Evolutionary conservation across 1,140 invertebrate genomes (phyloP), one percentile per base, ranked within the genome.

Genomic region (Neotoxoptera formosana): DNA sequence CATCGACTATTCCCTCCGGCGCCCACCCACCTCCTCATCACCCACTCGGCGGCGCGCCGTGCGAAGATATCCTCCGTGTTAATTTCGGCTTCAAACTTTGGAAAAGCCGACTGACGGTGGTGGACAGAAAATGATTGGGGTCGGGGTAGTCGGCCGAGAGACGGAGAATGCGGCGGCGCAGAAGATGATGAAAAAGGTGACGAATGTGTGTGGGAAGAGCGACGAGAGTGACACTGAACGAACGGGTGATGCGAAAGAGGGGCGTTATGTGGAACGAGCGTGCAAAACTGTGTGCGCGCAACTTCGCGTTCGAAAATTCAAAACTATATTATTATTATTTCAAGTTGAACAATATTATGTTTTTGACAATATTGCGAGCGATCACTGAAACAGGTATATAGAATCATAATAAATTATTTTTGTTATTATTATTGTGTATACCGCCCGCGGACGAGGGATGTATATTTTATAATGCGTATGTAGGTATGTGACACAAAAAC

Each of bases 71-170:
- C 51, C 34, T 56, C 51, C 34, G 25, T 83, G 36, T 83, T 92
- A 36, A 92, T 47, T 47, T 91, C 30, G 60, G 30, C 67, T 47
- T 76, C 53, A 76, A 91, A 60, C 60, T 91, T 91, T 76, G 41
- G 90, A 76, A 56, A n/a, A 30, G 41, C 21, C 23, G 51, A 56
- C 36, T 89, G 88, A 89, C 30, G 51, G 53, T n/a, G n/a, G n/a
- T 30, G 6, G 14, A n/a, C 30, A 76, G 60, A 76, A 84, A 25
- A 84, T 41, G 8, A 41, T 41, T 41, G 41, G 2, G 41, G 41
- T 41, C 41, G 41, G 41, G 41, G 41, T 4, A 41, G 41, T 41
- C 41, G 83, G 23, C 21, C 20, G n/a, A 20, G 36, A 84, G 20
- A 83, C 1, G 36, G 21, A 41, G 36, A 41, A 36, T 41, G 41